Conservation (phyloP, 2,797 vertebrate genomes). For the Eulemur rubriventer region DNA sequence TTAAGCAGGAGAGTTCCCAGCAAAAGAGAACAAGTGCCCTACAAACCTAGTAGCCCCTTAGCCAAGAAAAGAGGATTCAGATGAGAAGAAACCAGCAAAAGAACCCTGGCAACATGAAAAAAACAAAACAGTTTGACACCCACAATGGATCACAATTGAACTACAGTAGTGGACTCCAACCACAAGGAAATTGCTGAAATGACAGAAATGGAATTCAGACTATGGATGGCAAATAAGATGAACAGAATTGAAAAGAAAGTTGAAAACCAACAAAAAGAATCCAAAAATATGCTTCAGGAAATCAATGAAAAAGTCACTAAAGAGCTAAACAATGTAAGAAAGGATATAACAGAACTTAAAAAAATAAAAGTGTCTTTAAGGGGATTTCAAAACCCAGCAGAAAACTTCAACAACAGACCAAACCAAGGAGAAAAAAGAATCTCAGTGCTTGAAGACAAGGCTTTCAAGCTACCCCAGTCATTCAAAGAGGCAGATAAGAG, state of each 20-base stretch:
- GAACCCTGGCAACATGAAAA: not conserved
- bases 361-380: not conserved
- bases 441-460: not conserved
- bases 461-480: not conserved
- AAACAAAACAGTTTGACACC: not conserved
- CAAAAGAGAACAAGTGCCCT: not conserved
- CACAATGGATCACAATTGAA: not conserved
- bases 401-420: not conserved
- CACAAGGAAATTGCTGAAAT: not conserved
- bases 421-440: not conserved
- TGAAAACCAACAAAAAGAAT: not conserved
- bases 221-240: not conserved
- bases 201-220: not conserved
- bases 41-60: not conserved
- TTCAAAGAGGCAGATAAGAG: not conserved
- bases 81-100: not conserved
- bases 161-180: not conserved
- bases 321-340: not conserved
- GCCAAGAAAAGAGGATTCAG: not conserved
- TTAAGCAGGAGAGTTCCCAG: not conserved
- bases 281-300: not conserved
- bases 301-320: not conserved
- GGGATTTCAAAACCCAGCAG: not conserved
- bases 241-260: not conserved
- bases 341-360: not conserved